Evolutionary conservation across 2,888 invertebrate genomes (phyloP).

Genomic region (Epiperipatus broadwayi): DNA sequence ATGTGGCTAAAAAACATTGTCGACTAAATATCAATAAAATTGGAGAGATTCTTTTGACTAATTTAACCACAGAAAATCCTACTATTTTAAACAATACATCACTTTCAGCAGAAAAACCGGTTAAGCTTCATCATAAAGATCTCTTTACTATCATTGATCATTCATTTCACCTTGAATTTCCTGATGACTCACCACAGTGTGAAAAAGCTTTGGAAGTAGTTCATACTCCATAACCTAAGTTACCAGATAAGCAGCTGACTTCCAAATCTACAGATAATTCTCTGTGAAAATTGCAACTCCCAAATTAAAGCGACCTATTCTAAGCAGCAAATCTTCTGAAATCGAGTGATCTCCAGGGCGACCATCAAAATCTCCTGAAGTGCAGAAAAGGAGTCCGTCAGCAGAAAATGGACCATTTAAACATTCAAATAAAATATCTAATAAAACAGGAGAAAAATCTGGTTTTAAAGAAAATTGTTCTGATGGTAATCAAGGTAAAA

Average conservation of each 20-base stretch:
- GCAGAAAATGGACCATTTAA: too few species aligned
- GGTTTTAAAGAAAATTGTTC: too few species aligned
- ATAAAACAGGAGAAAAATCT: too few species aligned
- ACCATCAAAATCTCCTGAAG: constrained; percentile 18
- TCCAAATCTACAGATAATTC: constrained; percentile 13
- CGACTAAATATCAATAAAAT: too few species aligned
- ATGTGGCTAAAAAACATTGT: too few species aligned
- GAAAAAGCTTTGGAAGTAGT: constrained; percentile 13
- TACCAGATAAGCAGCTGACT: constrained; percentile 16
- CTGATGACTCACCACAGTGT: constrained; percentile 20
- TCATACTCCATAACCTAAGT: constrained; percentile 14
- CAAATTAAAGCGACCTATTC: constrained; percentile 12
- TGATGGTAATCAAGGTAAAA: too few species aligned
- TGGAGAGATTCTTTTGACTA: constrained; percentile 27
- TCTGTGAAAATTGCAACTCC: constrained; percentile 16
- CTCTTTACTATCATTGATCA: constrained; percentile 28
- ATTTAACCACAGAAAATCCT: constrained; percentile 22
- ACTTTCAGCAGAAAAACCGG: constrained; percentile 15
- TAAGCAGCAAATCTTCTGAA: constrained; percentile 20
- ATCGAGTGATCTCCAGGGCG: constrained; percentile 17
- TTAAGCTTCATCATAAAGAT: constrained; percentile 24
- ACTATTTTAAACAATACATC: constrained; percentile 24
- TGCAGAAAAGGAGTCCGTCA: too few species aligned
- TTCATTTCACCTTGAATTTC: constrained; percentile 28
- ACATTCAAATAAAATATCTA: too few species aligned